Evolutionary conservation across 2,888 invertebrate species (phyloP).

Genomic region (Aporophyla nigra): DNA sequence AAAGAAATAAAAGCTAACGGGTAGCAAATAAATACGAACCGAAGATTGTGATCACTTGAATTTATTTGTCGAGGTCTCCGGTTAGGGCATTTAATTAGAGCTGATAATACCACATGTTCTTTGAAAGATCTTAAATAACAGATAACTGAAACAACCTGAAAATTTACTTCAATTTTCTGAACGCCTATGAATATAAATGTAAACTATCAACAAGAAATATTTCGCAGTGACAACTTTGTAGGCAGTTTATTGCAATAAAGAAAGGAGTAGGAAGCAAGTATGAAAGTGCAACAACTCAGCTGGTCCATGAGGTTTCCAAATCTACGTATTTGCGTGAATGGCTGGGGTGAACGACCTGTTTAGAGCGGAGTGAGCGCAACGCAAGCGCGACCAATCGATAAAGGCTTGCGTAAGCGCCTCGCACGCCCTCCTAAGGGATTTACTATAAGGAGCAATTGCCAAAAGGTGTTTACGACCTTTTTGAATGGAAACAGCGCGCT

Average conservation of each 20-base stretch:
- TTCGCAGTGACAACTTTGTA: neutral
- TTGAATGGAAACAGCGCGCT: conserved; percentile 63
- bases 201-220: neutral
- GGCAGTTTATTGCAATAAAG: conserved; percentile 40
- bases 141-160: neutral
- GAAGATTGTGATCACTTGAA: conserved; percentile 18
- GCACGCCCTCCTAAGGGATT: conserved; percentile 85
- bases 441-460: conserved; percentile 74
- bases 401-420: conserved; percentile 85
- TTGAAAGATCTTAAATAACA: neutral
- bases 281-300: conserved; percentile 78
- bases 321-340: conserved; percentile 83
- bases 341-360: conserved; percentile 85
- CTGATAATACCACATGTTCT: neutral
- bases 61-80: conserved; percentile 5
- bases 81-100: neutral
- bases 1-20: neutral
- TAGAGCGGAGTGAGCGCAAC: conserved; percentile 82
- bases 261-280: conserved; percentile 74
- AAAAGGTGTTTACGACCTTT: conserved; percentile 68
- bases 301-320: conserved; percentile 79
- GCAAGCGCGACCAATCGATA: conserved; percentile 85
- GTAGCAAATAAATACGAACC: conserved; percentile 4
- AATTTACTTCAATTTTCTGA: neutral
- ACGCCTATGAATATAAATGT: neutral